phyloP scores from a whole-genome alignment of 2,888 invertebrate genomes.

The Drosophila antonietae region DNA sequence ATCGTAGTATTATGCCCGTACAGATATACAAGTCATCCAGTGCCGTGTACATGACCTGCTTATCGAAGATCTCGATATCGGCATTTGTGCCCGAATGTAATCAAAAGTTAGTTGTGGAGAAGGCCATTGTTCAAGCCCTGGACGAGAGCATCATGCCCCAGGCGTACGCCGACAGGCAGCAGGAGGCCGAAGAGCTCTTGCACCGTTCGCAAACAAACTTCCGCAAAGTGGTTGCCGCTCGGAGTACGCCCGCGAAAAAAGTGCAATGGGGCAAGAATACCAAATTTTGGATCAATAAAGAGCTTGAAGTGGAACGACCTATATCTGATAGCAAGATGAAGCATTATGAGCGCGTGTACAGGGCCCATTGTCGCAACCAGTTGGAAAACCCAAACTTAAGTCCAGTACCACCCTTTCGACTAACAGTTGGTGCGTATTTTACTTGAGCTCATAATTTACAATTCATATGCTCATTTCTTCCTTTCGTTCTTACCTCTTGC shows the following conservation, averaged over 20 bases:
- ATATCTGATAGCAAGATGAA: neutral
- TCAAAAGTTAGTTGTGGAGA: slow-evolving; percentile 14
- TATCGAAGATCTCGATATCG: slow-evolving; percentile 17
- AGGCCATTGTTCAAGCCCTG: slow-evolving; percentile 7
- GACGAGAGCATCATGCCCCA: slow-evolving; percentile 1
- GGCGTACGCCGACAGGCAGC: neutral
- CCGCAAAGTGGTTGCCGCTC: neutral
- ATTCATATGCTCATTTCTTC: neutral
- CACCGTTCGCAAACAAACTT: neutral
- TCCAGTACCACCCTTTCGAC: accelerated
- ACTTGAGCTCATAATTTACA: neutral
- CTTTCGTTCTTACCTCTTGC: neutral
- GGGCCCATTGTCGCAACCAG: neutral
- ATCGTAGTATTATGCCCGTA: slow-evolving; percentile 22
- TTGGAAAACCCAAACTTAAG: accelerated
- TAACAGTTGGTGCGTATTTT: neutral
- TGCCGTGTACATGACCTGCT: slow-evolving; percentile 24
- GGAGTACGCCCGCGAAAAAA: neutral
- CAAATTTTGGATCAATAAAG: too few species aligned
- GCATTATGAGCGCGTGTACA: neutral
- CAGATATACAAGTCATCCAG: slow-evolving; percentile 16
- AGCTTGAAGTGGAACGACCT: neutral
- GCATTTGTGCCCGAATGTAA: neutral
- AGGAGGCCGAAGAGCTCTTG: neutral
- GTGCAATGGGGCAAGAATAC: neutral